Percentiles rank a stretch among this genome's conserved stretches.
Conservation (phyloP, 2,888 invertebrate genomes). For the Trissoscelio sp. region DNA sequence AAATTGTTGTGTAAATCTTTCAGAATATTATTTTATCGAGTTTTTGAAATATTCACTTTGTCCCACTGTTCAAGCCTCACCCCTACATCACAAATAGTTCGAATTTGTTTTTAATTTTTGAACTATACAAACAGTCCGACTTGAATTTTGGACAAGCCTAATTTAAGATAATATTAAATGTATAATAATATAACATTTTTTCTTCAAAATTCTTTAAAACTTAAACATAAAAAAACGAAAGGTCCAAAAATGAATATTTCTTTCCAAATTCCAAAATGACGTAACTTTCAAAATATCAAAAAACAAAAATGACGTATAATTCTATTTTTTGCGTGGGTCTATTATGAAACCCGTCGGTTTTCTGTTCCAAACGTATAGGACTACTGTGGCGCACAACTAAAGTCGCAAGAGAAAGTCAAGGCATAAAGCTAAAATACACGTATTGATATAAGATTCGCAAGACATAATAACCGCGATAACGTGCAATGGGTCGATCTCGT, state of each 20-base stretch:
- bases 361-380: conserved; percentile 56
- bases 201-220: too few species aligned
- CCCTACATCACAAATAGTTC: too few species aligned
- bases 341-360: conserved; percentile 63
- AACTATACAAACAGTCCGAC: too few species aligned
- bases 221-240: too few species aligned
- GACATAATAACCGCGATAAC: conserved; percentile 59
- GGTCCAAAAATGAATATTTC: neutral
- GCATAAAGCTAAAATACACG: conserved; percentile 56
- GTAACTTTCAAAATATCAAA: neutral
- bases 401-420: conserved; percentile 76
- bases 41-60: too few species aligned
- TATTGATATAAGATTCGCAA: conserved; percentile 68
- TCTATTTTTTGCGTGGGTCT: conserved; percentile 39
- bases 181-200: too few species aligned
- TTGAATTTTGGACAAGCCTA: too few species aligned
- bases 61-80: too few species aligned
- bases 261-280: neutral
- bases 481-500: conserved; percentile 42
- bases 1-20: too few species aligned
- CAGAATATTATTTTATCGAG: too few species aligned
- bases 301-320: conserved; percentile 46
- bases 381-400: conserved; percentile 71
- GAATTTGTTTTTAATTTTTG: too few species aligned
- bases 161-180: too few species aligned